These are phyloP conservation scores for Ditylenchus weischeri DNA, from an alignment of 2,888 invertebrate genomes.

Conservation along the genomic window DNA sequence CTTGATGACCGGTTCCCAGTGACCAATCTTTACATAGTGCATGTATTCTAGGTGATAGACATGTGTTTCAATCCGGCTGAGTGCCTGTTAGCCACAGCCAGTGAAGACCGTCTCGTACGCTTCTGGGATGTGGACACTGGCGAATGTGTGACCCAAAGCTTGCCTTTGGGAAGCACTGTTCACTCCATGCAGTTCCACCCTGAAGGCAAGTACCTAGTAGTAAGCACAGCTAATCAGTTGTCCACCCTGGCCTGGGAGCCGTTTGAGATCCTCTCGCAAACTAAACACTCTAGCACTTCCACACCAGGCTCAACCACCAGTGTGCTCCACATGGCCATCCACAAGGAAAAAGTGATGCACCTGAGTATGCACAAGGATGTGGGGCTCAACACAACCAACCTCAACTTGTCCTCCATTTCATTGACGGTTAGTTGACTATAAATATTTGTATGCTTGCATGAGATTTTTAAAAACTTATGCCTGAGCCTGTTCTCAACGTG, in stretches of 20 bases:
- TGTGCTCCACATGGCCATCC: background rate
- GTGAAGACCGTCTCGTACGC: slow-evolving; percentile 34
- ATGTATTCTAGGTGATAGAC: slow-evolving; percentile 21
- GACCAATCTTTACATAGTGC: background rate
- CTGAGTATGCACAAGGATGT: background rate
- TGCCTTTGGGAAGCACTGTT: slow-evolving; percentile 28
- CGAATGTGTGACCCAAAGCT: slow-evolving; percentile 34
- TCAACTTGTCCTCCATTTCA: background rate
- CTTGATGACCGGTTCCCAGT: too few species aligned
- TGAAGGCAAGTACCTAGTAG: slow-evolving; percentile 29
- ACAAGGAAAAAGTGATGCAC: slow-evolving; percentile 5
- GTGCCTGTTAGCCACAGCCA: slow-evolving; percentile 31
- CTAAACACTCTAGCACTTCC: background rate
- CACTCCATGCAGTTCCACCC: slow-evolving; percentile 29
- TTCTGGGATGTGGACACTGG: slow-evolving; percentile 40
- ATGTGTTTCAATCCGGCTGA: slow-evolving; percentile 37
- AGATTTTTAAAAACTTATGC: too few species aligned
- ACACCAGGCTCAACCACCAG: background rate
- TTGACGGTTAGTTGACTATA: slow-evolving; percentile 1
- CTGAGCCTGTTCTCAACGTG: too few species aligned
- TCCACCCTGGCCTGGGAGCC: slow-evolving; percentile 22
- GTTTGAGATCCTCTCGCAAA: slow-evolving; percentile 19
- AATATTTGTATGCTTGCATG: too few species aligned
- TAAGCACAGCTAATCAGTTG: slow-evolving; percentile 20
- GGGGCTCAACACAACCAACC: background rate